These are phyloP conservation scores for Aphis gossypii DNA, from an alignment of 1,140 invertebrate genomes.

Conservation along the genomic window DNA sequence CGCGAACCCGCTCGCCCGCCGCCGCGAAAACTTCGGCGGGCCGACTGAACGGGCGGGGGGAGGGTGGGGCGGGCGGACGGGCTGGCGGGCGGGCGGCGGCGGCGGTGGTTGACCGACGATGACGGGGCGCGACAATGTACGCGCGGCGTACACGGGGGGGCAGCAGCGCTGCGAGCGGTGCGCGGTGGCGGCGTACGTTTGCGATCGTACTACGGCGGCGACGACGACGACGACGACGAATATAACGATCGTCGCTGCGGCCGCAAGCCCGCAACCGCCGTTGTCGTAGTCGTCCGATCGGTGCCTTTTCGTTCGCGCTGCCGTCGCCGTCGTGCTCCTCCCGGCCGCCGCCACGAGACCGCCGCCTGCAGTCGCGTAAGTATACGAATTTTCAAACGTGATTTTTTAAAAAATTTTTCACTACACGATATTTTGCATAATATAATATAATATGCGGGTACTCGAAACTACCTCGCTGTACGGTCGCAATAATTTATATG, in stretches of 20 bases:
- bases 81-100: background rate
- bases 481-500: too few species aligned
- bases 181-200: background rate
- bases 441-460: background rate
- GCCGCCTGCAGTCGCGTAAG: background rate
- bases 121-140: constrained; percentile 31
- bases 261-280: background rate
- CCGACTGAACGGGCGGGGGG: background rate
- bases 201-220: background rate
- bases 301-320: background rate
- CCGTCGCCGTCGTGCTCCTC: background rate
- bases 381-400: background rate
- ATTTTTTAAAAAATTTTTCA: background rate
- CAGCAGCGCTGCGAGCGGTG: background rate
- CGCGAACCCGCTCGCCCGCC: background rate
- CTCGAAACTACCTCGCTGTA: background rate
- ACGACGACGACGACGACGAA: background rate
- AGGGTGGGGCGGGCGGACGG: background rate
- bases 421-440: background rate
- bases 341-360: constrained; percentile 12
- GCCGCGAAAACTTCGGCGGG: background rate
- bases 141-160: background rate
- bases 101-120: constrained; percentile 15
- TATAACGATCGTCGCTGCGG: constrained; percentile 27
- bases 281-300: background rate